Percentiles rank a stretch among this genome's conserved stretches.
Conservation (phyloP, 2,113 vertebrate genomes). For the Pseudorhombus dupliciocellatus region DNA sequence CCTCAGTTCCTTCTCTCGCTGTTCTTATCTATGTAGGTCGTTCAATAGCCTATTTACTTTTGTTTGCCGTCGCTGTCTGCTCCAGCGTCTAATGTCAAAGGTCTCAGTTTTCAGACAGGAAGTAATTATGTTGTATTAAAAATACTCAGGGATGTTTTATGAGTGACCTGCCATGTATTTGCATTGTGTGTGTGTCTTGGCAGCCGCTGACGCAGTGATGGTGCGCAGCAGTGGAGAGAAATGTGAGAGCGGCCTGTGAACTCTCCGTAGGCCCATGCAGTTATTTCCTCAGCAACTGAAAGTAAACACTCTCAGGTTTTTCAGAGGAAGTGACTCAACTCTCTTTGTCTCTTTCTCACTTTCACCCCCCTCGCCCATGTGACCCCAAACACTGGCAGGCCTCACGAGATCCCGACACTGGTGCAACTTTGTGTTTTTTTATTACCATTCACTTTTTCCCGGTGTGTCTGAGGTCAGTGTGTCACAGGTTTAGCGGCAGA, state of each 20-base stretch:
- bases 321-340: conserved; percentile 78
- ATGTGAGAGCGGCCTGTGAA: conserved; percentile 72
- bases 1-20: not conserved
- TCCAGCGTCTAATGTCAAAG: not conserved
- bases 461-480: conserved; percentile 5
- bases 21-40: conserved; percentile 7
- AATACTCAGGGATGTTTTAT: conserved; percentile 27
- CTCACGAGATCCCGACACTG: not conserved
- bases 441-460: conserved; percentile 5
- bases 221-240: conserved; percentile 57
- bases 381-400: conserved; percentile 18
- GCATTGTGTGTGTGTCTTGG: conserved; percentile 54
- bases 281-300: conserved; percentile 81
- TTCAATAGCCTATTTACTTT: not conserved
- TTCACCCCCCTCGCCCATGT: conserved; percentile 6
- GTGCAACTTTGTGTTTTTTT: not conserved
- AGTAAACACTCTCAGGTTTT: conserved; percentile 77
- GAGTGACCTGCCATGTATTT: conserved; percentile 36
- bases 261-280: conserved; percentile 63
- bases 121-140: conserved; percentile 34
- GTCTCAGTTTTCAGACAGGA: conserved; percentile 33
- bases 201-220: conserved; percentile 46
- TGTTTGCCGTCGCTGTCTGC: conserved; percentile 12
- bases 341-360: conserved; percentile 33
- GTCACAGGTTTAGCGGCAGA: not conserved